Percentiles rank a stretch among this genome's conserved stretches.
phyloP scores from a whole-genome alignment of 2,797 vertebrate genomes.

The Gallinago stenura region DNA sequence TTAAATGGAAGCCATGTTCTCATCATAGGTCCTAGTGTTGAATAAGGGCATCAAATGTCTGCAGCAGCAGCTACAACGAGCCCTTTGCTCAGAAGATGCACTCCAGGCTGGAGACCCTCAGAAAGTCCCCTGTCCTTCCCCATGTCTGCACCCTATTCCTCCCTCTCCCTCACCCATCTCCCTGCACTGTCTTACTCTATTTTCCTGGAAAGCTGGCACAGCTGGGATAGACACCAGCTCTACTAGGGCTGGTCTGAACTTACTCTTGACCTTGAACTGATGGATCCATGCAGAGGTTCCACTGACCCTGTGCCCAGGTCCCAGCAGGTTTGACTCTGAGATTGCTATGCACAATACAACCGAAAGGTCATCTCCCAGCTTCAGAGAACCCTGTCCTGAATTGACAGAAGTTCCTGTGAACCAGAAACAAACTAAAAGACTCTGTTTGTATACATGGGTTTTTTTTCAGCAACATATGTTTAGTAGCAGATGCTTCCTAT shows the following conservation, averaged over 20 bases:
- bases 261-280: not conserved
- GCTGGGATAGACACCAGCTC: not conserved
- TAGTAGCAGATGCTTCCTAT: conserved; percentile 64
- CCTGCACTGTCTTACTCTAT: not conserved
- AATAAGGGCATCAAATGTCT: not conserved
- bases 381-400: not conserved
- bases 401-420: not conserved
- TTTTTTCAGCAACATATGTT: conserved; percentile 41
- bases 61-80: not conserved
- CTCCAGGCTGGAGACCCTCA: not conserved
- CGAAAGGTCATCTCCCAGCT: not conserved
- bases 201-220: not conserved
- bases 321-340: not conserved
- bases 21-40: not conserved
- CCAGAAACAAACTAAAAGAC: not conserved
- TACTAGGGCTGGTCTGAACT: not conserved
- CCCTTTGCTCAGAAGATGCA: not conserved
- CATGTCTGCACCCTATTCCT: not conserved
- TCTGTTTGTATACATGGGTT: not conserved
- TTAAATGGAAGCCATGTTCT: fast-evolving
- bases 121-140: fast-evolving
- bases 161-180: not conserved
- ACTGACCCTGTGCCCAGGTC: fast-evolving
- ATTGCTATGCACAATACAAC: not conserved
- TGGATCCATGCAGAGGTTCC: not conserved